Base-by-base conservation (phyloP, 1,140 invertebrate genomes). In the Leptinotarsa lineolata region DNA sequence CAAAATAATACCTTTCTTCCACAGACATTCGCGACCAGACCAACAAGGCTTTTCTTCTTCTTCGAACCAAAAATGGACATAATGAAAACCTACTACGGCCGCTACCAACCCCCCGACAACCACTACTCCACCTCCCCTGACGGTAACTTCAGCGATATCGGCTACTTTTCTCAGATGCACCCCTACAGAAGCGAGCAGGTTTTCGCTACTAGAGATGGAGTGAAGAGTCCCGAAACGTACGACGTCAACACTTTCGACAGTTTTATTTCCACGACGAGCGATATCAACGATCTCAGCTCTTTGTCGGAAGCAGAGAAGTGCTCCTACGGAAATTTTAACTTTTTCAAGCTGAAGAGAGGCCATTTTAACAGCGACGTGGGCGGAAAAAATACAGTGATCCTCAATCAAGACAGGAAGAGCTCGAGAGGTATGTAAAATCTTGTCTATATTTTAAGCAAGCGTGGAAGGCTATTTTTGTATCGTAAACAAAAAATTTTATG, bases 41-140 rank as follows among this genome's bases (percentile, higher is more conserved):
- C 30, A 39, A 6, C 11, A 39, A 8, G 30, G 2, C 30, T 39
- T 39, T 39, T 39, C 30, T 39, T 39, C 30, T 39, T 39, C 16
- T 13, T 15, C 48, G 48, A 54, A 54, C 16, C 48, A 1, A 45
- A 77, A 30, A 72, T 79, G 68, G 79, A 81, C 54, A 64, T 81
- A 18, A 77, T 81, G 78, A 78, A 80, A 67, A 45, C 74, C 13
- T 78, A 74, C 69, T 76, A 72, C 72, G 65, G 73, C 58, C 60
- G 74, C 11, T 77, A 76, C 20, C 20, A 63, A 15, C 39, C 44
- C 30, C 18, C 22, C 6, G 45, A 68, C 60, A 61, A 76, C 15
- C 72, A 24, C 21, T 68, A 39, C 20, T 48, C 69, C 12, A 44
- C 60, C 16, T n/a, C 59, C 44, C 30, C 60, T 2, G 24, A 16